Conservation (phyloP, 2,797 vertebrate species). For the Enteromius anoplus region DNA sequence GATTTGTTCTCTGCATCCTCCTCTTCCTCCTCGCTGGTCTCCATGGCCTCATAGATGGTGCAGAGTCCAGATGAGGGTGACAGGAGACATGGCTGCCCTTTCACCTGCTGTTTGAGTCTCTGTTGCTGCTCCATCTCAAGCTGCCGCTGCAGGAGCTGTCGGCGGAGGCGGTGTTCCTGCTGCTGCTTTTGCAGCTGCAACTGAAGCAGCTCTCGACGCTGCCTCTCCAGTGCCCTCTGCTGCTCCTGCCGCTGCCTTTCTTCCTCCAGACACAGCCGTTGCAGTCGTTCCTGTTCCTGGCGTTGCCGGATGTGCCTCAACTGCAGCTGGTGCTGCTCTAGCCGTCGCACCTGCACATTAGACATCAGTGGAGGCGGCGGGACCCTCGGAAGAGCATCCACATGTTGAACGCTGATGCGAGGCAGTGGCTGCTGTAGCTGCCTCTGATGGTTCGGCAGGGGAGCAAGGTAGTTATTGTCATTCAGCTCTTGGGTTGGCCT, state of each 20-base stretch:
- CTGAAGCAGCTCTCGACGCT: slow-evolving; percentile 74
- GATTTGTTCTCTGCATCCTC: slow-evolving; percentile 33
- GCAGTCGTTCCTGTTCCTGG: slow-evolving; percentile 42
- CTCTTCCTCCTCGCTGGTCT: slow-evolving; percentile 80
- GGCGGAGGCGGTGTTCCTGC: slow-evolving; percentile 74
- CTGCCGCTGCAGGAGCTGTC: slow-evolving; percentile 76
- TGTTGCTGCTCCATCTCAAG: slow-evolving; percentile 75
- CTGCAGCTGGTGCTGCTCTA: slow-evolving; percentile 45
- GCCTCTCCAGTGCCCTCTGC: slow-evolving; percentile 74
- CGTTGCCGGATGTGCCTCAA: slow-evolving; percentile 57
- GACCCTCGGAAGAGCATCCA: neutral
- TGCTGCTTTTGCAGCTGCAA: slow-evolving; percentile 76
- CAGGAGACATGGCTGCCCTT: slow-evolving; percentile 58
- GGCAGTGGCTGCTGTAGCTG: slow-evolving; percentile 30
- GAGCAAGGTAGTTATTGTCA: slow-evolving; percentile 51
- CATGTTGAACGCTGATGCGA: neutral
- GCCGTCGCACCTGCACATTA: slow-evolving; percentile 61
- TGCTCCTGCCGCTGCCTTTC: slow-evolving; percentile 70
- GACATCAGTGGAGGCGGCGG: neutral
- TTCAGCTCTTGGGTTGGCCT: slow-evolving; percentile 43
- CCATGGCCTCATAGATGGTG: slow-evolving; percentile 91
- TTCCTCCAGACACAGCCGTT: slow-evolving; percentile 38
- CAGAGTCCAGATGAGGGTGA: slow-evolving; percentile 83
- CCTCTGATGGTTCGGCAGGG: slow-evolving; percentile 20
- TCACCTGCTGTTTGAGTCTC: slow-evolving; percentile 53